Conservation (phyloP, 2,113 vertebrate species). For the Gadus chalcogrammus region DNA sequence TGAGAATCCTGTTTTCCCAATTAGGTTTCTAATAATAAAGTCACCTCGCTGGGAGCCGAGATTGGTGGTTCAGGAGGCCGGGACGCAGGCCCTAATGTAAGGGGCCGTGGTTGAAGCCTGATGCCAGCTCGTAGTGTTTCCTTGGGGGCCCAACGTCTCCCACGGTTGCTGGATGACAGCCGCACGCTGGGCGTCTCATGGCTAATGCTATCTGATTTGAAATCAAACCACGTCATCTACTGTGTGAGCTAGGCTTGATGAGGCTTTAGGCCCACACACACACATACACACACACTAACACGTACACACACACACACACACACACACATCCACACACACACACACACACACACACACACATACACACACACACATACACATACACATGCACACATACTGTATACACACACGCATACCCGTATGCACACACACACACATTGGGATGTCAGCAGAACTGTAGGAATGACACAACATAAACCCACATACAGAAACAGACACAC, state of each 20-base stretch:
- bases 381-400: not conserved
- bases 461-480: not conserved
- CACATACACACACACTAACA: no score
- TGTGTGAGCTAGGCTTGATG: constrained; percentile 25
- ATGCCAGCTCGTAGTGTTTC: constrained; percentile 17
- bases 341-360: no score
- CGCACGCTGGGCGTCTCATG: not conserved
- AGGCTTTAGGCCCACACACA: not conserved
- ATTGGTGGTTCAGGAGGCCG: constrained; percentile 6
- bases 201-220: constrained; percentile 42
- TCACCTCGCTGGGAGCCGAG: constrained; percentile 51
- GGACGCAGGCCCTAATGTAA: constrained; percentile 30
- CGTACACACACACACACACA: no score
- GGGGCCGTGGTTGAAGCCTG: constrained; percentile 38
- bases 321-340: no score
- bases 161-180: constrained; percentile 53
- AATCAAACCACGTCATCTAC: constrained; percentile 44
- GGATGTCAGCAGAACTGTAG: not conserved
- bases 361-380: no score
- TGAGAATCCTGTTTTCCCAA: constrained; percentile 61
- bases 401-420: no score
- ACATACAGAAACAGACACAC: no score
- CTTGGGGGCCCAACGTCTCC: constrained; percentile 37
- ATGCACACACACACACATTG: no score
- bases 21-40: constrained; percentile 53